Evolutionary conservation across 2,113 vertebrate species (phyloP), one percentile per base, ranked within the genome.

Genomic region (Perccottus glenii): DNA sequence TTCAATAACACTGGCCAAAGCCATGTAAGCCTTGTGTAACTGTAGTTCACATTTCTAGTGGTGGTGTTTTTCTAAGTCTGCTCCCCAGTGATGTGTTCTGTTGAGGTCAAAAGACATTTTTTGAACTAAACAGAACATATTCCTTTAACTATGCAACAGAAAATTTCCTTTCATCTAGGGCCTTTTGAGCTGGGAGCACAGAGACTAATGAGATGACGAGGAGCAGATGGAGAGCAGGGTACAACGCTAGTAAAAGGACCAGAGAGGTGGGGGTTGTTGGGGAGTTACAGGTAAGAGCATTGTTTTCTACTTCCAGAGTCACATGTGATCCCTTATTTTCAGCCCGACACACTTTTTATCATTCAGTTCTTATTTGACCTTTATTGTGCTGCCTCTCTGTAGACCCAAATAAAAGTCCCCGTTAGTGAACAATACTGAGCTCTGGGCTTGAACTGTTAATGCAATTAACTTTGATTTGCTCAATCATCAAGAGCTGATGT

Each of bases 151-250:
- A 55, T 55, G 52, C 52, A 55, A 55, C 52, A n/a, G 1, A 9
- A 36, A 36, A 35, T 38, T 38, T 9, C 33, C 52, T 55, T 55
- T 55, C 11, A 55, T 32, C 14, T 9, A 14, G 52, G 52, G 33
- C 52, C 35, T 33, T 55, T 55, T 55, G 33, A 27, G 19, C 19
- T 43, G 42, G 42, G 7, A 43, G 42, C 42, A 43, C 42, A 6
- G 42, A 43, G 42, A 9, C 56, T 58, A 58, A 58, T 36, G 38
- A 36, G 56, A 58, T 35, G 56, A 43, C 15, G 56, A 43, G 56
- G 56, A 58, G 56, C 56, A 58, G 56, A 36, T 42, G 56, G 56
- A 19, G 56, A 58, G 56, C 15, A 58, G 38, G 38, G 38, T n/a
- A 43, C n/a, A 43, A 19, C 36, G 56, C 36, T 58, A 3, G 15